Evolutionary conservation across 2,113 vertebrate genomes (phyloP).

Genomic region (Psilopsiagon aymara): DNA sequence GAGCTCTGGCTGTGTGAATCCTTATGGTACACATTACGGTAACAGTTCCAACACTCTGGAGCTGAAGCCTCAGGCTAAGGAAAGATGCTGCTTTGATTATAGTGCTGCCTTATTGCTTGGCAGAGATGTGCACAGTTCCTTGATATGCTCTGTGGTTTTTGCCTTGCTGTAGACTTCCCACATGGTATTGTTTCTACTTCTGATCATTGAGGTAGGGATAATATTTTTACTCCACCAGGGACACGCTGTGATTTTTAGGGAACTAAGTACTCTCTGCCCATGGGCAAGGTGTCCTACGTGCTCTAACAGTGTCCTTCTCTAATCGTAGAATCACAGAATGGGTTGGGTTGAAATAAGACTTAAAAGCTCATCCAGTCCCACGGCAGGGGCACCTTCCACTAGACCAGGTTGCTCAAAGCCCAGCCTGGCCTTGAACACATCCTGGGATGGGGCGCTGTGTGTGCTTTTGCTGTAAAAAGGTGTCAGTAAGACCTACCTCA

Average conservation of each 20-base stretch:
- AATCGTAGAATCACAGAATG: accelerated
- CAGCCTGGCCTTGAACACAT: background rate
- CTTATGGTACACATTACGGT: background rate
- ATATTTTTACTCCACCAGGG: background rate
- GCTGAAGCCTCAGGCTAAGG: background rate
- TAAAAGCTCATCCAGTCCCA: background rate
- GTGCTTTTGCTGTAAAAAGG: background rate
- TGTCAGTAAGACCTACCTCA: background rate
- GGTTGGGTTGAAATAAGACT: background rate
- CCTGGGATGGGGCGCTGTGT: background rate
- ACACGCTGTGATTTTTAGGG: background rate
- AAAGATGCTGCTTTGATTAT: accelerated
- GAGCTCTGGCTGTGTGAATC: background rate
- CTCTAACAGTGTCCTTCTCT: background rate
- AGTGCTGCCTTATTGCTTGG: background rate
- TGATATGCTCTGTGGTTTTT: background rate
- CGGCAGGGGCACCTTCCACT: background rate
- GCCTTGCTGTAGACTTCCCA: background rate
- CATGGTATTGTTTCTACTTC: background rate
- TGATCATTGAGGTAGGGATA: accelerated
- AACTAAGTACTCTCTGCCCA: accelerated
- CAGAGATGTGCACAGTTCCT: background rate
- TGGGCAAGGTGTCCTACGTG: background rate
- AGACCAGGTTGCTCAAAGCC: background rate
- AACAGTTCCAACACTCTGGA: accelerated